phyloP scores from a whole-genome alignment of 2,113 vertebrate species.

The Ammospiza nelsoni region DNA sequence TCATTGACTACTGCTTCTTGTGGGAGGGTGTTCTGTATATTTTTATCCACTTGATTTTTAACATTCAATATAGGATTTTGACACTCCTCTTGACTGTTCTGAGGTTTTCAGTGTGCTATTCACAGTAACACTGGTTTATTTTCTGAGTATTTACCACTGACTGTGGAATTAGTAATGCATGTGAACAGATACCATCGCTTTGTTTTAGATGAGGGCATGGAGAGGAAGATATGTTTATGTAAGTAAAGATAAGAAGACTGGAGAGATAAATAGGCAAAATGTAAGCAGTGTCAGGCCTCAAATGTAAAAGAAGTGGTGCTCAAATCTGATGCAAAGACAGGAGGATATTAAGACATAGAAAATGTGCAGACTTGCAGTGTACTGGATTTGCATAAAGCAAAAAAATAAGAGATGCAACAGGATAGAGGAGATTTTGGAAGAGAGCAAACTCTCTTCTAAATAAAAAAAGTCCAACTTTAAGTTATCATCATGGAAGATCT shows the following conservation, averaged over 20 bases:
- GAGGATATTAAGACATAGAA: neutral
- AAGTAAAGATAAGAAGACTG: neutral
- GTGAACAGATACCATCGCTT: neutral
- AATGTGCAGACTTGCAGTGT: neutral
- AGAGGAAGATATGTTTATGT: neutral
- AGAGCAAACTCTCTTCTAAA: neutral
- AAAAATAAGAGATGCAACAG: neutral
- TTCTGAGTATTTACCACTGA: neutral
- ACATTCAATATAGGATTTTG: neutral
- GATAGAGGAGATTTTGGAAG: neutral
- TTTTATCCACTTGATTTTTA: neutral
- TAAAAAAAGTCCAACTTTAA: neutral
- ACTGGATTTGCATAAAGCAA: neutral
- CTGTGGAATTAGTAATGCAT: neutral
- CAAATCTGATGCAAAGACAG: neutral
- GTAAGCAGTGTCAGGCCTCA: neutral
- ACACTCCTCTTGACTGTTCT: neutral
- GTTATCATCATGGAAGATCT: neutral
- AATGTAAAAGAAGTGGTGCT: neutral
- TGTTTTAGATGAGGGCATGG: neutral
- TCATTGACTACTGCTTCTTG: neutral
- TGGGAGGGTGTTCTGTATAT: neutral
- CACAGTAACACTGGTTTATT: neutral
- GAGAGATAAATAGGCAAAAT: neutral
- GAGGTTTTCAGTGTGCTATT: neutral